These are phyloP conservation scores for Canis aureus DNA, from an alignment of 2,113 vertebrate genomes.

Conservation along the genomic window DNA sequence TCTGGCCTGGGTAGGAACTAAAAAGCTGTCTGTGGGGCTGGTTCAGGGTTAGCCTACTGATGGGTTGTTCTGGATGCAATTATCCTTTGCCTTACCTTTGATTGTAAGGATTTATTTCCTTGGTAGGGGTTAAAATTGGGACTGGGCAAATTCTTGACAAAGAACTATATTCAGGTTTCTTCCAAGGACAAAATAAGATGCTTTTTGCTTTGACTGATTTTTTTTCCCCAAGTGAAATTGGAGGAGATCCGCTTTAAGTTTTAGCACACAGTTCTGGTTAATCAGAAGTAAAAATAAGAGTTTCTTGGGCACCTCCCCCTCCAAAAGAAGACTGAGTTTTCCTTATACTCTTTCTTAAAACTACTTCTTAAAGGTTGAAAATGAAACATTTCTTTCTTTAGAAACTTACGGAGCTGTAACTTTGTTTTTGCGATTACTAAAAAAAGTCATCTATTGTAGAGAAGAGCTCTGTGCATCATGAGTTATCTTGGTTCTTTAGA, in stretches of 20 bases:
- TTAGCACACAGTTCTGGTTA: background rate
- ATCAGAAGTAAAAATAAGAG: conserved; percentile 31
- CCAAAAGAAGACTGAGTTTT: conserved; percentile 37
- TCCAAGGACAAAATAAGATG: conserved; percentile 74
- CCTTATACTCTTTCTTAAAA: conserved; percentile 13
- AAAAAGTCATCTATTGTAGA: background rate
- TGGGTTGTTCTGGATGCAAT: conserved; percentile 76
- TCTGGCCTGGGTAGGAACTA: conserved; percentile 37
- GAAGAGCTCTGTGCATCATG: background rate
- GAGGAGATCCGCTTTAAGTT: background rate
- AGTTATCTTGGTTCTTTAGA: conserved; percentile 42
- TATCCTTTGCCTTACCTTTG: conserved; percentile 80
- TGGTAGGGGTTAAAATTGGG: conserved; percentile 74
- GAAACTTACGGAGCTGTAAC: background rate
- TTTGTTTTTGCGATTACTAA: conserved; percentile 46
- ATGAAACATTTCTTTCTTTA: conserved; percentile 12
- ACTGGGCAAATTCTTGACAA: conserved; percentile 66
- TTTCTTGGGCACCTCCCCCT: background rate
- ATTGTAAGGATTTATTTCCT: conserved; percentile 68
- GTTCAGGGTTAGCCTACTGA: conserved; percentile 40
- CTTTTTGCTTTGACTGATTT: conserved; percentile 71
- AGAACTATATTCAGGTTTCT: conserved; percentile 69
- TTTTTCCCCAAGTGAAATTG: conserved; percentile 3
- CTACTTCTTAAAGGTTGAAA: conserved; percentile 2
- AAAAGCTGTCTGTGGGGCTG: conserved; percentile 51